Conservation (phyloP, 1,140 invertebrate species). For the Prorops nasuta region DNA sequence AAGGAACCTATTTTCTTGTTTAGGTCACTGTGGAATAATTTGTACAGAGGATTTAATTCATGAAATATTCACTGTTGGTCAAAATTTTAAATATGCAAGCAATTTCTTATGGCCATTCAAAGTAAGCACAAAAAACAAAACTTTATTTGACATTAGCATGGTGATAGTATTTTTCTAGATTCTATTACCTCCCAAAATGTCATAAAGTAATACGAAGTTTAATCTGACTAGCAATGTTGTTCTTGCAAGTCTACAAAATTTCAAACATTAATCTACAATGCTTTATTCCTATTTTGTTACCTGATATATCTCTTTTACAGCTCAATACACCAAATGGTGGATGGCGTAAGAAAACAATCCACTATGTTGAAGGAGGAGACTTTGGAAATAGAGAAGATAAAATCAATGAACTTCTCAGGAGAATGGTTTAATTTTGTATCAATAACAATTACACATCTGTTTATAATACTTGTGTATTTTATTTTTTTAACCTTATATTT, state of each 20-base stretch:
- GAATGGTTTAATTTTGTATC: constrained; percentile 85
- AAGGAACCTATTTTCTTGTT: no score
- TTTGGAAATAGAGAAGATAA: constrained; percentile 97
- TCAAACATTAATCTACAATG: not conserved
- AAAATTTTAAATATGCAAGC: constrained; percentile 91
- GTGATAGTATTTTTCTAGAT: constrained; percentile 26
- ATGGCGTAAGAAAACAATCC: constrained; percentile 98
- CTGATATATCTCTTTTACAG: constrained; percentile 48
- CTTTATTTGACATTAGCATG: constrained; percentile 45
- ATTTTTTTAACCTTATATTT: no score
- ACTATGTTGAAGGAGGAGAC: constrained; percentile 99
- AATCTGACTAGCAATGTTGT: constrained; percentile 7
- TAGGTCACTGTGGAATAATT: constrained; percentile 77
- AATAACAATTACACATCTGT: no score
- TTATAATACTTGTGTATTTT: no score
- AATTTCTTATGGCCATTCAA: constrained; percentile 99
- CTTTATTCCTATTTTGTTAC: constrained; percentile 2
- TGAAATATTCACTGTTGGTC: constrained; percentile 91
- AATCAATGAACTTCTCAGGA: constrained; percentile 91
- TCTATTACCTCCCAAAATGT: constrained; percentile 42
- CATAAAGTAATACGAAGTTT: constrained; percentile 42
- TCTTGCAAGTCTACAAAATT: constrained; percentile 8
- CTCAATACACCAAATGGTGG: constrained; percentile 98
- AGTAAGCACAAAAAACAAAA: constrained; percentile 47
- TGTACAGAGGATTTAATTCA: constrained; percentile 99